These are phyloP conservation scores for Pissodes strobi DNA, from an alignment of 1,140 invertebrate genomes.

Conservation along the genomic window DNA sequence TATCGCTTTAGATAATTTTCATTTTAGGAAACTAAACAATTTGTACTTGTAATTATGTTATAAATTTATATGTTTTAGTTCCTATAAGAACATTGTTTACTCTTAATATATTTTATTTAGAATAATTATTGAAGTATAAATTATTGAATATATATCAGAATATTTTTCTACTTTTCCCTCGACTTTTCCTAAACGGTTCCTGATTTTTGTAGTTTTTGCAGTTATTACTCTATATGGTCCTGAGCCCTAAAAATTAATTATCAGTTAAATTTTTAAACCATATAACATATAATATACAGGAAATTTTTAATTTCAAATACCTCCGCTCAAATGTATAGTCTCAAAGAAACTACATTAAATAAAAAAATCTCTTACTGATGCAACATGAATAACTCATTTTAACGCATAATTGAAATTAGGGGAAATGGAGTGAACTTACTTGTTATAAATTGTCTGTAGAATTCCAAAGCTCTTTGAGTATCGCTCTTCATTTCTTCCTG, in stretches of 20 bases:
- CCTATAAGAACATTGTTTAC: slow-evolving; percentile 23
- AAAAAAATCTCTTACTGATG: background rate
- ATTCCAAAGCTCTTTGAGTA: slow-evolving; percentile 64
- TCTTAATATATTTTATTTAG: slow-evolving; percentile 29
- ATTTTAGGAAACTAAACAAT: slow-evolving; percentile 12
- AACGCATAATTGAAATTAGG: background rate
- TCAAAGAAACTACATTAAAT: too few relatives aligned
- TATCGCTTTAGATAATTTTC: slow-evolving; percentile 1
- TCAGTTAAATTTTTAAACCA: background rate
- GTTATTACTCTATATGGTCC: slow-evolving; percentile 45
- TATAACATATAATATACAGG: background rate
- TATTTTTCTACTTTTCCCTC: background rate
- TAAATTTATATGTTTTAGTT: background rate
- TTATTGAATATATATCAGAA: too few relatives aligned
- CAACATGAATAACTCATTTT: background rate
- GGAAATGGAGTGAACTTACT: too few relatives aligned
- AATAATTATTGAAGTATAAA: slow-evolving; percentile 17
- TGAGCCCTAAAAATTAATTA: slow-evolving; percentile 47
- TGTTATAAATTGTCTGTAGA: slow-evolving; percentile 68
- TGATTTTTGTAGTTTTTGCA: too few relatives aligned
- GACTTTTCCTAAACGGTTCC: background rate
- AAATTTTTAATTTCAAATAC: background rate
- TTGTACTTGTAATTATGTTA: slow-evolving; percentile 8
- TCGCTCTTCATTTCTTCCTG: slow-evolving; percentile 66
- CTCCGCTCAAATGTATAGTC: too few relatives aligned